phyloP scores from a whole-genome alignment of 2,888 invertebrate genomes.

The Abscondita cerata region DNA sequence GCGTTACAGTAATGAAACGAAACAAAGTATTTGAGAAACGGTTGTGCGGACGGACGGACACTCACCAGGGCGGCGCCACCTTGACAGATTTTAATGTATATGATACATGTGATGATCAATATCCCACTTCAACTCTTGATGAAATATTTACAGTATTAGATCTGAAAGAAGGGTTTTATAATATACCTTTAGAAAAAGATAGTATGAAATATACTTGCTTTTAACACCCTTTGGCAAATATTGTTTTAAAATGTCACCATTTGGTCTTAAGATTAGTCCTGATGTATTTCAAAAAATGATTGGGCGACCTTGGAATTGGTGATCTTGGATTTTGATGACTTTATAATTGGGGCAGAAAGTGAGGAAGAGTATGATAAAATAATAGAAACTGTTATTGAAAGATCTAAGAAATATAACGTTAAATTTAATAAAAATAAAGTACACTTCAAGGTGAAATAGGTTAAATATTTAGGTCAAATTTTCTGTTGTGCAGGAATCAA shows the following conservation, averaged over 20 bases:
- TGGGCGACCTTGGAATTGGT: constrained; percentile 49
- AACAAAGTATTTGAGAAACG: no score
- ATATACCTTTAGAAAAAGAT: neutral
- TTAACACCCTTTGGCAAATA: constrained; percentile 46
- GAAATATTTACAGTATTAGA: neutral
- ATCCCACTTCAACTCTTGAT: neutral
- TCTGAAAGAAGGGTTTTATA: constrained; percentile 1
- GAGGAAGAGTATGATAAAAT: constrained; percentile 40
- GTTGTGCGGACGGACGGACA: no score
- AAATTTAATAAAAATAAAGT: constrained; percentile 47
- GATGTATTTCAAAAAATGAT: constrained; percentile 48
- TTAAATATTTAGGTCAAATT: constrained; percentile 44
- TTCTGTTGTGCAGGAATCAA: constrained; percentile 32
- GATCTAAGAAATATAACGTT: constrained; percentile 36
- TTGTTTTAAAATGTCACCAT: constrained; percentile 28
- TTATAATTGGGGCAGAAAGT: constrained; percentile 29
- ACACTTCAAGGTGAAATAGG: constrained; percentile 40
- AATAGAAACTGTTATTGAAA: constrained; percentile 11
- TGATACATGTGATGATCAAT: constrained; percentile 20
- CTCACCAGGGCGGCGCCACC: no score
- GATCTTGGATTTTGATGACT: constrained; percentile 48
- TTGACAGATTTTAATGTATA: no score
- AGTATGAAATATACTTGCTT: constrained; percentile 27
- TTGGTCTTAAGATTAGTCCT: constrained; percentile 35
- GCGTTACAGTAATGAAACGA: no score